Conservation (phyloP, 2,888 invertebrate species). For the Xanthia togata region DNA sequence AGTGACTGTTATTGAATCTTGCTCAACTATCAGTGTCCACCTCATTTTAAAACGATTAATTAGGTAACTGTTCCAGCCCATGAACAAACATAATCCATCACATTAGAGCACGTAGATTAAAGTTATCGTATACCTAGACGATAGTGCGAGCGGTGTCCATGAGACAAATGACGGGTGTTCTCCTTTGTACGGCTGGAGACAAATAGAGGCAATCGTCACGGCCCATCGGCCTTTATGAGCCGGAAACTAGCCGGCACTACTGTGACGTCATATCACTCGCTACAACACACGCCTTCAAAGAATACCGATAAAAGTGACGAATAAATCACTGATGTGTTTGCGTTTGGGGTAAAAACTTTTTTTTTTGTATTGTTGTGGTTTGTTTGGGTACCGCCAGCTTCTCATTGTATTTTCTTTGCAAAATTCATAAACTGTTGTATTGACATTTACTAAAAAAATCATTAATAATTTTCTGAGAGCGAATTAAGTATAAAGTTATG, state of each 20-base stretch:
- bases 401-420: too few species aligned
- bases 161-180: slow-evolving; percentile 58
- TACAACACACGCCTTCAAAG: slow-evolving; percentile 37
- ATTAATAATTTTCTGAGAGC: too few species aligned
- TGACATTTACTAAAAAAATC: too few species aligned
- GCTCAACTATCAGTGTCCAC: not conserved
- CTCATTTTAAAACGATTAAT: not conserved
- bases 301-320: slow-evolving; percentile 24
- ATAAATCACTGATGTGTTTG: slow-evolving; percentile 24
- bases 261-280: slow-evolving; percentile 50
- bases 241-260: slow-evolving; percentile 80
- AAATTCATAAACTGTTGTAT: too few species aligned
- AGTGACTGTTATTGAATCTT: not conserved
- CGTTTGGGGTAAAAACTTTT: not conserved
- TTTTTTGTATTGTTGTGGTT: too few species aligned
- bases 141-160: slow-evolving; percentile 51
- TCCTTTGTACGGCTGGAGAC: slow-evolving; percentile 77
- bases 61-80: not conserved
- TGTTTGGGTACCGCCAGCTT: too few species aligned
- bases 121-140: not conserved
- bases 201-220: slow-evolving; percentile 82
- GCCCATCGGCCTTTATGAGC: slow-evolving; percentile 79
- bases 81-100: not conserved
- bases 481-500: too few species aligned
- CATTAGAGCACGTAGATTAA: slow-evolving; percentile 20